phyloP scores from a whole-genome alignment of 2,797 vertebrate species.

The Hemitrygon akajei region DNA sequence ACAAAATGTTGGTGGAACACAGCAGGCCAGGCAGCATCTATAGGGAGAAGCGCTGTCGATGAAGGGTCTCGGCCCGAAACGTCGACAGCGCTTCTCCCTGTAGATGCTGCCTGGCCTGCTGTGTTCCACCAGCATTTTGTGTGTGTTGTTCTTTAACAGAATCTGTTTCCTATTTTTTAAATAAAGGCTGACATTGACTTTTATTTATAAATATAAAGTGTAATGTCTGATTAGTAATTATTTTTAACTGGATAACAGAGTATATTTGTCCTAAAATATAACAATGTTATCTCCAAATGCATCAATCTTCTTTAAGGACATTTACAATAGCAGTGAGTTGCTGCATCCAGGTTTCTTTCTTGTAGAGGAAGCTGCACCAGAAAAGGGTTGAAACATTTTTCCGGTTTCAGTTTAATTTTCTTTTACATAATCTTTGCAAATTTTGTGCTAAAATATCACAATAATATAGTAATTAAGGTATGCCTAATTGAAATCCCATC shows the following conservation, averaged over 20 bases:
- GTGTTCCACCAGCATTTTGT: too few species aligned
- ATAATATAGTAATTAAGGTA: not conserved
- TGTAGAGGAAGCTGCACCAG: not conserved
- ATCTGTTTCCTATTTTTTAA: not conserved
- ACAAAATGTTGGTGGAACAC: too few species aligned
- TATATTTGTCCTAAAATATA: not conserved
- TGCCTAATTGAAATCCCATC: not conserved
- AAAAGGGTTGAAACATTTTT: not conserved
- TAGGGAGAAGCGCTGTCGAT: too few species aligned
- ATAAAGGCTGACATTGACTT: not conserved
- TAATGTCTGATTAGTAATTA: not conserved
- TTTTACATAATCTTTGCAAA: not conserved
- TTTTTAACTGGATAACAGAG: not conserved
- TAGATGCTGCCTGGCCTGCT: too few species aligned
- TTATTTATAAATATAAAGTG: not conserved
- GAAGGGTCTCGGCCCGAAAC: too few species aligned
- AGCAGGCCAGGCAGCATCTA: too few species aligned
- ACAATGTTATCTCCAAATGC: not conserved
- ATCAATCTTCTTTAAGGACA: not conserved
- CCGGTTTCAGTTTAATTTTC: not conserved
- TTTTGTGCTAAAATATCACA: not conserved
- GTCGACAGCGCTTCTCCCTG: too few species aligned
- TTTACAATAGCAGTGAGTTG: not conserved
- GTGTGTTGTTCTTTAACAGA: not conserved
- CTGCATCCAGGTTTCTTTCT: not conserved